Conservation (phyloP, 2,797 vertebrate genomes). For the Spinus olivaceus region DNA sequence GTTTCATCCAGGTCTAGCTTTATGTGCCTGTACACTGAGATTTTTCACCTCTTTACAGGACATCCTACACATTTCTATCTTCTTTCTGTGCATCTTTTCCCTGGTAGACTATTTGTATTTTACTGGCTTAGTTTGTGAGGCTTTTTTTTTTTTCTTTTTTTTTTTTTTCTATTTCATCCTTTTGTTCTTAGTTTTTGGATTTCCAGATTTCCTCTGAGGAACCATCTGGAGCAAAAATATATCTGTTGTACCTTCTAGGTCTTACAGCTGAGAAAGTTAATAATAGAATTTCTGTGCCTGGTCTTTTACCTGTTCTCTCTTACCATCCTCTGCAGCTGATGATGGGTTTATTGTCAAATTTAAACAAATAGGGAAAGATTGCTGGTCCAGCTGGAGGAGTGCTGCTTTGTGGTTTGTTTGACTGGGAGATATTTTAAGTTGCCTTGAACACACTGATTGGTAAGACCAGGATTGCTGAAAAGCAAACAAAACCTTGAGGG, state of each 20-base stretch:
- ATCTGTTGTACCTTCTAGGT: not conserved
- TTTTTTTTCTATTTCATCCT: not conserved
- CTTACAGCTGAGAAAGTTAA: not conserved
- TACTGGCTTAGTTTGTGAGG: not conserved
- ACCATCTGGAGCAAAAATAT: not conserved
- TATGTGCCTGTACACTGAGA: not conserved
- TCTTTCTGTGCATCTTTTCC: not conserved
- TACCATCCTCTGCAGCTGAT: not conserved
- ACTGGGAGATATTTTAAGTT: not conserved
- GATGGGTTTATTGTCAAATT: not conserved
- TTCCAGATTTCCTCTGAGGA: not conserved
- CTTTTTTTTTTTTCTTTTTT: not conserved
- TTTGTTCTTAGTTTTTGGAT: not conserved
- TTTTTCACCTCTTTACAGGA: not conserved
- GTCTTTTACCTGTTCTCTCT: not conserved
- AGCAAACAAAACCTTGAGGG: conserved; percentile 7
- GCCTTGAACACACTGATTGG: not conserved
- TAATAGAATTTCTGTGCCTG: not conserved
- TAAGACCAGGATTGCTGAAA: not conserved
- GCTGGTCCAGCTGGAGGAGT: not conserved
- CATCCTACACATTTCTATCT: not conserved
- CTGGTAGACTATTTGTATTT: not conserved
- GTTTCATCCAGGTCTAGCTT: not conserved
- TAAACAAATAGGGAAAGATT: not conserved
- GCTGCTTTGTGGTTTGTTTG: not conserved